A percentile compares a stretch with the other conserved stretches of the same genome.
Conservation (phyloP, 1,140 invertebrate genomes). For the Brachystomella parvula region DNA sequence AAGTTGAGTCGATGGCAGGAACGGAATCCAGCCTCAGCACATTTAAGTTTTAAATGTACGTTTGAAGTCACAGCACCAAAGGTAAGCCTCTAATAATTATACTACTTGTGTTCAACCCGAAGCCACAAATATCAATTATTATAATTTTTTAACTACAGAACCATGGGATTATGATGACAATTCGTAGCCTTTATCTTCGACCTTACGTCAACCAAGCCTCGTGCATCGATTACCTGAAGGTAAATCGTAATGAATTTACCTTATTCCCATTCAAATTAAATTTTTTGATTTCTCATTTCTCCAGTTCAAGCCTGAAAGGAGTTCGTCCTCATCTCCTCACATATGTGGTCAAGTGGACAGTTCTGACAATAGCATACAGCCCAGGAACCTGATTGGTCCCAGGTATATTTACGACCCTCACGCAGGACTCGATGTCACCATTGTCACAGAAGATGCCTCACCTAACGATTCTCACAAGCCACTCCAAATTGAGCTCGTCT, state of each 20-base stretch:
- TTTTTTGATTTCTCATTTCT: neutral
- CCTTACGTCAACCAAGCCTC: neutral
- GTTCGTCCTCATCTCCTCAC: neutral
- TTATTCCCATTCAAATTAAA: slow-evolving; percentile 1
- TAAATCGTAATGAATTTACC: slow-evolving; percentile 10
- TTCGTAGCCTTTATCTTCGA: slow-evolving; percentile 25
- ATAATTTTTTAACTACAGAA: neutral
- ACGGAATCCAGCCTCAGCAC: neutral
- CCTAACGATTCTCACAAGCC: slow-evolving; percentile 2
- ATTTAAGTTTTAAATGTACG: slow-evolving; percentile 28
- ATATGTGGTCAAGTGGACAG: slow-evolving; percentile 28
- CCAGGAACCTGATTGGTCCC: slow-evolving; percentile 24
- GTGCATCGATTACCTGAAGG: slow-evolving; percentile 33
- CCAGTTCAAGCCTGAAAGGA: slow-evolving; percentile 30
- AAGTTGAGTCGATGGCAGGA: slow-evolving; percentile 30
- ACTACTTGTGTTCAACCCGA: slow-evolving; percentile 6
- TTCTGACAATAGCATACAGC: slow-evolving; percentile 21
- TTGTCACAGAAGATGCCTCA: slow-evolving; percentile 22
- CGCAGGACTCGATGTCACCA: slow-evolving; percentile 31
- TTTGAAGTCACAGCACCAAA: slow-evolving; percentile 34
- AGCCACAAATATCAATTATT: neutral
- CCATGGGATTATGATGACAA: slow-evolving; percentile 26
- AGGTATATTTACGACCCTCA: slow-evolving; percentile 27
- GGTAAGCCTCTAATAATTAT: slow-evolving; percentile 6
- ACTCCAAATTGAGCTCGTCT: slow-evolving; percentile 26